A percentile compares a stretch with the other conserved stretches of the same genome.
Conservation (phyloP, 23 tunicate genomes). For the Ascidia mentula region DNA sequence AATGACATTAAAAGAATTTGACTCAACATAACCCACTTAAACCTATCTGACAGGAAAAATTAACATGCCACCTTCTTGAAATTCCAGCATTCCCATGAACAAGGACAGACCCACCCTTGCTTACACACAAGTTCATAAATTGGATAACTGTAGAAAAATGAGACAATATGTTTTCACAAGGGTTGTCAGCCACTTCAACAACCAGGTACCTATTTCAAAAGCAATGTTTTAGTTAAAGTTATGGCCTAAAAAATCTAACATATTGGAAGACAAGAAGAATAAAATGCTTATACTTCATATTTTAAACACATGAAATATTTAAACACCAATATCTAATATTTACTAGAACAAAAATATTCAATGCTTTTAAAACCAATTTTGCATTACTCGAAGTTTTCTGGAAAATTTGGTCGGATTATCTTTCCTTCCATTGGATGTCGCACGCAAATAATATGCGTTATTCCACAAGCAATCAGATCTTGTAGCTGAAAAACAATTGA, state of each 20-base stretch:
- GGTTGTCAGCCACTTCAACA: slow-evolving; percentile 59
- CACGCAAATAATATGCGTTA: slow-evolving; percentile 78
- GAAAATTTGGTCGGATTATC: slow-evolving; percentile 68
- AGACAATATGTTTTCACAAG: slow-evolving; percentile 55
- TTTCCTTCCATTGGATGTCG: slow-evolving; percentile 59
- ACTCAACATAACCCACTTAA: not conserved
- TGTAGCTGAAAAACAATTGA: slow-evolving; percentile 11
- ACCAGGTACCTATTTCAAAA: slow-evolving; percentile 47
- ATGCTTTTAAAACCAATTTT: no score
- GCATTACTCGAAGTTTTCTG: slow-evolving; percentile 51
- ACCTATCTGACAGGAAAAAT: not conserved
- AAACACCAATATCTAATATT: no score
- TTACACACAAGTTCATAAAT: slow-evolving; percentile 36
- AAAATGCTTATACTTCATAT: no score
- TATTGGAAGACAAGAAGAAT: no score
- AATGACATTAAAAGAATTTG: no score
- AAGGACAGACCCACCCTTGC: slow-evolving; percentile 41
- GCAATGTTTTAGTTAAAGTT: not conserved
- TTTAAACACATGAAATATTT: no score
- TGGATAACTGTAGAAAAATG: slow-evolving; percentile 39
- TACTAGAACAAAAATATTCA: no score
- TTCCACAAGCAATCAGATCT: slow-evolving; percentile 22
- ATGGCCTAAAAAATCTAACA: no score
- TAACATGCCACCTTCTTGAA: slow-evolving; percentile 53
- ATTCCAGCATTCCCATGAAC: slow-evolving; percentile 74